These are phyloP conservation scores for Regulus satrapa DNA, from an alignment of 2,113 vertebrate genomes.

Conservation along the genomic window DNA sequence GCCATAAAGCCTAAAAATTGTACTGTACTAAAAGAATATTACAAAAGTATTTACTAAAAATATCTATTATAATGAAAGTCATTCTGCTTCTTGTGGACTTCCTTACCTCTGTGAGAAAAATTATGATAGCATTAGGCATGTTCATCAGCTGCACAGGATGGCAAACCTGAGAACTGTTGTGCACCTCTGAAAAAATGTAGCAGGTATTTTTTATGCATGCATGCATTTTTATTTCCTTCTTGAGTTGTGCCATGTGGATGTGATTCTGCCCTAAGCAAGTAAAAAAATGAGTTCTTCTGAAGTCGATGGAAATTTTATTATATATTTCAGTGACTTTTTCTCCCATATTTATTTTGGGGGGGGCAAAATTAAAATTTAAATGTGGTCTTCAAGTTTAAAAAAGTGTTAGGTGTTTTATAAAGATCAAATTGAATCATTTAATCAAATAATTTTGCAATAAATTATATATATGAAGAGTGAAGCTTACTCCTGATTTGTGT, in stretches of 20 bases:
- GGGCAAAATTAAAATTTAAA: not conserved
- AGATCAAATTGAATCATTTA: not conserved
- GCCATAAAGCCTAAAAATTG: slow-evolving; percentile 16
- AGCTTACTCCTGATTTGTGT: not conserved
- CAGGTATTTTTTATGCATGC: not conserved
- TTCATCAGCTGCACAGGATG: not conserved
- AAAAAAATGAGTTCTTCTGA: not conserved
- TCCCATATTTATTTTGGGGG: not conserved
- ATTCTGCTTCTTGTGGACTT: not conserved
- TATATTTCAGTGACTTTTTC: not conserved
- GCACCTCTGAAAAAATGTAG: not conserved
- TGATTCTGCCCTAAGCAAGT: not conserved
- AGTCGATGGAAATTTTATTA: not conserved
- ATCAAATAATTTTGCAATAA: not conserved
- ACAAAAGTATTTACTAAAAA: not conserved
- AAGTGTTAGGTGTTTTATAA: not conserved
- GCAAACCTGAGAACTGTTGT: not conserved
- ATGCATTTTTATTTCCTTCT: not conserved
- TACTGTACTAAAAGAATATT: slow-evolving; percentile 1
- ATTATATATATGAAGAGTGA: not conserved
- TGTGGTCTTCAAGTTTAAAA: not conserved
- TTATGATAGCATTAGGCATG: not conserved
- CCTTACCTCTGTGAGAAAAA: not conserved
- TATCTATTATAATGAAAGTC: not conserved
- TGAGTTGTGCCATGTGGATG: not conserved